Base-by-base conservation (phyloP, 1,140 invertebrate genomes). In the Rhyacophila brunnea region DNA sequence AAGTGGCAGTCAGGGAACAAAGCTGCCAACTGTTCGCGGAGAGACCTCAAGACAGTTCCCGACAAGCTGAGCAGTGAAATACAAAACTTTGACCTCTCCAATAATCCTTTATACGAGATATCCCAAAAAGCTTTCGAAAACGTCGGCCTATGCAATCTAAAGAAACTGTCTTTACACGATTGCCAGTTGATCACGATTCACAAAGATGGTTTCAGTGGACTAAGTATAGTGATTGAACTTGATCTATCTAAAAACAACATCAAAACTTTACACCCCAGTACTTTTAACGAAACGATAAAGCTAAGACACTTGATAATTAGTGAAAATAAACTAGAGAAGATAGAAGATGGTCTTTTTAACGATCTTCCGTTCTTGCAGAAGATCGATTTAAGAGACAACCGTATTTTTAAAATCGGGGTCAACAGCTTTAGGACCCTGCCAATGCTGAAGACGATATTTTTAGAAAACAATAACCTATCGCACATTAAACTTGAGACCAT, bases 231-330 rank as follows among this genome's bases (percentile, higher is more conserved):
- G 38, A 90, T 93, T 23, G 91, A 95, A 72, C 75, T 96, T 28
- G 91, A 96, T 70, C 73, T 95, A 42, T 91, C 90, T 0, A 80
- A 81, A 55, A 96, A 96, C 68, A 77, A 80, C 1, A 84, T 96
- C 5, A 78, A 76, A 23, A 81, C 77, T 1, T 71, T 95, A 7
- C 79, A 89, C 44, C 81, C 85, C 0, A 83, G 85, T 11, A 88
- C 87, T 0, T 94, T 95, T 65, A 74, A 73, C 7, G 83, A 87
- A 20, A 85, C 87, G 1, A 73, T 80, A 15, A 83, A 85, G 66
- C 74, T 94, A 1, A 76, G 90, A 38, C 83, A 85, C 36, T 72
- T 95, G 9, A 70, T 84, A 14, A 70, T 95, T 4, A 89, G 86
- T 67, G 75, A 89, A 45, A 95, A 94, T 67, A 81, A 83, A 43